Percentiles rank a stretch among this genome's conserved stretches.
Evolutionary conservation across 2,888 invertebrate species (phyloP).

Genomic region (Reticulitermes lucifugus): DNA sequence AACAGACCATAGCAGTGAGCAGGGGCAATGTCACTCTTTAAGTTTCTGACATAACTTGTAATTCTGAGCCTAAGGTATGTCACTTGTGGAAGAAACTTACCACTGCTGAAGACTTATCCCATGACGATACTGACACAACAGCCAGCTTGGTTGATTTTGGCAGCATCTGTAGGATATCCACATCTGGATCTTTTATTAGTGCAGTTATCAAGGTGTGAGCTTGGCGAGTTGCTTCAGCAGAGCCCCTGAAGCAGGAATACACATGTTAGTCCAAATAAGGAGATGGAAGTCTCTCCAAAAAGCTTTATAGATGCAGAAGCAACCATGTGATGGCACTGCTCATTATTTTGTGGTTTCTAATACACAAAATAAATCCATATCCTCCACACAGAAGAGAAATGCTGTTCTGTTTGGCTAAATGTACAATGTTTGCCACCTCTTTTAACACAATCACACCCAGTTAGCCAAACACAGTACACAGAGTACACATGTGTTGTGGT

Average conservation of each 20-base stretch:
- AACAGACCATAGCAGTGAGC: too few relatives aligned
- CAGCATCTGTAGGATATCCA: constrained; percentile 86
- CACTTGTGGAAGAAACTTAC: not conserved
- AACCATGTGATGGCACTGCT: not conserved
- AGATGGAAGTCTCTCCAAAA: constrained; percentile 25
- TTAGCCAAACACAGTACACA: too few relatives aligned
- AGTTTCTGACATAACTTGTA: too few relatives aligned
- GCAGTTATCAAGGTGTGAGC: constrained; percentile 92
- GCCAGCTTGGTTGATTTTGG: constrained; percentile 74
- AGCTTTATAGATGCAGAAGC: constrained; percentile 21
- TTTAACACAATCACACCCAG: too few relatives aligned
- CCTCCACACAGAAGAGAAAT: too few relatives aligned
- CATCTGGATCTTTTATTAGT: constrained; percentile 95
- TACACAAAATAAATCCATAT: too few relatives aligned
- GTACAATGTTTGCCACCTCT: too few relatives aligned
- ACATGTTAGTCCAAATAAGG: not conserved
- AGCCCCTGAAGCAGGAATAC: constrained; percentile 71
- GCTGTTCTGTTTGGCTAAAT: too few relatives aligned
- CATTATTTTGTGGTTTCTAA: too few relatives aligned
- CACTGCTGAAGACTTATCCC: constrained; percentile 70
- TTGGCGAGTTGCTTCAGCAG: constrained; percentile 91
- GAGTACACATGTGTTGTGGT: too few relatives aligned
- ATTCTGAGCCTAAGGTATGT: too few relatives aligned
- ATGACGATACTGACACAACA: constrained; percentile 67
- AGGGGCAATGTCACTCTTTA: too few relatives aligned